Conservation (phyloP, 2,888 invertebrate genomes). For the Drosophila fulvimacula region DNA sequence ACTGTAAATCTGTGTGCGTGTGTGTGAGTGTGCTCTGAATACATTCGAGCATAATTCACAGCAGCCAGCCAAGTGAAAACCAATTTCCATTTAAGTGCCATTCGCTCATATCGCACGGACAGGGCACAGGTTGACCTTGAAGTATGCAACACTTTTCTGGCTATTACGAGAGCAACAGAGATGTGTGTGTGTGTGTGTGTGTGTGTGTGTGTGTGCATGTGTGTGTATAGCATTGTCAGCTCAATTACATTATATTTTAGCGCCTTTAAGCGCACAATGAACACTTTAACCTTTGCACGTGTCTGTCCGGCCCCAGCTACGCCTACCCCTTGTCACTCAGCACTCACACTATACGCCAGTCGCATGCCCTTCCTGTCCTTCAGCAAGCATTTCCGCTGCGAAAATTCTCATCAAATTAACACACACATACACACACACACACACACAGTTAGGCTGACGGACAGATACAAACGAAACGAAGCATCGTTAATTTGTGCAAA, state of each 20-base stretch:
- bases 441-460: constrained; percentile 22
- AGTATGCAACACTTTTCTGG: constrained; percentile 76
- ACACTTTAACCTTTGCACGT: constrained; percentile 73
- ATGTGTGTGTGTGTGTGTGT: neutral
- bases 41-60: constrained; percentile 45
- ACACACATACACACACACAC: constrained; percentile 29
- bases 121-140: constrained; percentile 63
- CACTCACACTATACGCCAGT: constrained; percentile 17
- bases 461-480: constrained; percentile 48
- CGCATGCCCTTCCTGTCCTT: constrained; percentile 40
- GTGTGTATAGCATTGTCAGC: constrained; percentile 26
- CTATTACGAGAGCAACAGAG: constrained; percentile 32
- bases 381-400: constrained; percentile 70
- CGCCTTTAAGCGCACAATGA: constrained; percentile 64
- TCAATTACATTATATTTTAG: constrained; percentile 58
- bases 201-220: neutral
- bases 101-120: constrained; percentile 19
- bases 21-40: constrained; percentile 16
- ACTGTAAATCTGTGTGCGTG: constrained; percentile 20
- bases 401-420: constrained; percentile 77
- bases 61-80: constrained; percentile 47
- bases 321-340: neutral
- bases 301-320: constrained; percentile 20
- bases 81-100: constrained; percentile 51
- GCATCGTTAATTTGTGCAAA: constrained; percentile 78